phyloP scores from a whole-genome alignment of 1,140 invertebrate genomes.

The Pemphigus obesinymphae region DNA sequence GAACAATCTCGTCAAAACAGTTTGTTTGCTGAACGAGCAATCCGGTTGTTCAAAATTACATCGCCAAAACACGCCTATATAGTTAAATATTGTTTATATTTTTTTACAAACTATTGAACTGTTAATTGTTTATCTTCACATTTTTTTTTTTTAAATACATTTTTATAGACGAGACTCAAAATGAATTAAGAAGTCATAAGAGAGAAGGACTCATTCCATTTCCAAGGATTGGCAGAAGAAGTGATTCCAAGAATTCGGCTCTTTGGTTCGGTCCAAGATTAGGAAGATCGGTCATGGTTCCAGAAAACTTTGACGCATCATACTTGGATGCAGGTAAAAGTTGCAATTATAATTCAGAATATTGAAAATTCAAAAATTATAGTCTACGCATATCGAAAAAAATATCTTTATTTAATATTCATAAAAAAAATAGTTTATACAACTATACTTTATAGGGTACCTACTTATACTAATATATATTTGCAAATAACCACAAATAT shows the following conservation, averaged over 20 bases:
- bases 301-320: neutral
- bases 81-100: neutral
- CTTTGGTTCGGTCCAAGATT: conserved; percentile 31
- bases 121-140: too few relatives aligned
- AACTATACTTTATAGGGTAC: too few relatives aligned
- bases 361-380: neutral
- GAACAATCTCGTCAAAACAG: too few relatives aligned
- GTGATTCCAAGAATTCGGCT: neutral
- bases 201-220: conserved; percentile 41
- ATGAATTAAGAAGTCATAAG: neutral
- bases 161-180: conserved; percentile 16
- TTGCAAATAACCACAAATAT: too few relatives aligned
- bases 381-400: too few relatives aligned
- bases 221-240: conserved; percentile 38
- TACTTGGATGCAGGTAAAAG: conserved; percentile 10
- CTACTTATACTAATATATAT: too few relatives aligned
- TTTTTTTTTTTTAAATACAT: too few relatives aligned
- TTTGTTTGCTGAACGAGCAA: too few relatives aligned
- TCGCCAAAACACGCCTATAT: too few relatives aligned
- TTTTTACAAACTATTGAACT: neutral
- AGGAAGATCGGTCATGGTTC: neutral
- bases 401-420: too few relatives aligned
- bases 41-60: too few relatives aligned
- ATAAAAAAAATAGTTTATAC: too few relatives aligned
- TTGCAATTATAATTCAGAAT: neutral